Conservation (phyloP, 2,797 vertebrate genomes). For the Furcifer pardalis region DNA sequence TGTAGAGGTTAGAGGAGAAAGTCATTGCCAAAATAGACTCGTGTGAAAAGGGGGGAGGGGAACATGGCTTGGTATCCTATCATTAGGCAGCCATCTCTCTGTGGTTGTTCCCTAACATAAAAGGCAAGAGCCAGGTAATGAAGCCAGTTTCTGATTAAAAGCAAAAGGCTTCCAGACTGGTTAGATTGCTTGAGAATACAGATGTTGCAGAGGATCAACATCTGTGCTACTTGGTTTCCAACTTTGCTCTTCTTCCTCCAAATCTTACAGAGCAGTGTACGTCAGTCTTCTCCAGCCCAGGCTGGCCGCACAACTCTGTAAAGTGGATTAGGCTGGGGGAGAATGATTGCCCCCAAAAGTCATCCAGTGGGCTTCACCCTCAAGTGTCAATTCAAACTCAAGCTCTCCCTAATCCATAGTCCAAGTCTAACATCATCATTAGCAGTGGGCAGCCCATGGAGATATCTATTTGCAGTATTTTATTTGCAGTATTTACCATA, state of each 20-base stretch:
- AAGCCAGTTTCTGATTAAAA: background rate
- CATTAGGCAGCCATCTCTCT: background rate
- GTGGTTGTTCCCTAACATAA: background rate
- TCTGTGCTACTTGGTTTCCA: too few species aligned
- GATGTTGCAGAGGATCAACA: background rate
- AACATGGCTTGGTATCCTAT: background rate
- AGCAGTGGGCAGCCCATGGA: too few species aligned
- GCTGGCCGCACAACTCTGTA: background rate
- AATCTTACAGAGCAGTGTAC: background rate
- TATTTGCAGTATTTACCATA: too few species aligned
- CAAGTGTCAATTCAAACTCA: background rate
- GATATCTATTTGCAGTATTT: too few species aligned
- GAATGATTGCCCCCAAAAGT: background rate
- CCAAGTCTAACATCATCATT: background rate
- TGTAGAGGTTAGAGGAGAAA: conserved; percentile 15
- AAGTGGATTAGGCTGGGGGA: background rate
- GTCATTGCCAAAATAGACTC: background rate
- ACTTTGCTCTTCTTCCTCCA: background rate
- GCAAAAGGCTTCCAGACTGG: background rate
- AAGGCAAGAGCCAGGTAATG: background rate
- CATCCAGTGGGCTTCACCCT: background rate
- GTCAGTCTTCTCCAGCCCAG: background rate
- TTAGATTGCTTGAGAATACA: too few species aligned
- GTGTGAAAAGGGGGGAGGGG: background rate
- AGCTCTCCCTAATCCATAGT: background rate